Percentiles rank a stretch among this genome's conserved stretches.
phyloP scores from a whole-genome alignment of 2,797 vertebrate species.

The Poeciliopsis turneri region DNA sequence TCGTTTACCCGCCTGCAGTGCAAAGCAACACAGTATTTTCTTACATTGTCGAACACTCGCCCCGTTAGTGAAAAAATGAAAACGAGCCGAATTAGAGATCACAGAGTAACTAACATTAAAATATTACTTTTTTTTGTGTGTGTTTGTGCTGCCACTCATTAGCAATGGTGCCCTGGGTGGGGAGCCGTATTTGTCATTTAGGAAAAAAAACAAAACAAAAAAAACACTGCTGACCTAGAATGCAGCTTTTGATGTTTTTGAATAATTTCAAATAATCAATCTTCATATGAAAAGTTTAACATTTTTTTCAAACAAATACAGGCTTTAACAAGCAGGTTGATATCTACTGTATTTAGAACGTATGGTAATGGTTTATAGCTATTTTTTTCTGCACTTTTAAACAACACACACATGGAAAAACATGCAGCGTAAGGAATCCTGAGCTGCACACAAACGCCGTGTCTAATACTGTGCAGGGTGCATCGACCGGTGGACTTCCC shows the following conservation, averaged over 20 bases:
- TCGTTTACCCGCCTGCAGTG: neutral
- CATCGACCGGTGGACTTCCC: constrained; percentile 93
- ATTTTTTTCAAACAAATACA: neutral
- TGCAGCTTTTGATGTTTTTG: neutral
- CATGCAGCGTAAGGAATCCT: too few species aligned
- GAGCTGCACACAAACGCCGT: neutral
- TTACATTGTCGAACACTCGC: neutral
- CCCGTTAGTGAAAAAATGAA: neutral
- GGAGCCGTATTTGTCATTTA: neutral
- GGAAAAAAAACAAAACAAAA: neutral
- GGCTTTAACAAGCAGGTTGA: neutral
- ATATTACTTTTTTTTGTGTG: neutral
- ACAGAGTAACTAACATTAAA: neutral
- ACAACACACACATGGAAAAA: neutral
- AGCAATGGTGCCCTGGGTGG: neutral
- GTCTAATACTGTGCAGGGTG: constrained; percentile 73
- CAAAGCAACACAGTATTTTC: neutral
- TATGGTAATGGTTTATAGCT: neutral
- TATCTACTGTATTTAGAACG: neutral
- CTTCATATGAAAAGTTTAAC: neutral
- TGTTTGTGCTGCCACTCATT: neutral
- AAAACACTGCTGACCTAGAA: neutral
- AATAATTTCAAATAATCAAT: neutral
- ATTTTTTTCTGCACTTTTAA: neutral
- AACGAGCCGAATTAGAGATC: neutral